Conservation (phyloP, 2,797 vertebrate species). For the Lepilemur septentrionalis region DNA sequence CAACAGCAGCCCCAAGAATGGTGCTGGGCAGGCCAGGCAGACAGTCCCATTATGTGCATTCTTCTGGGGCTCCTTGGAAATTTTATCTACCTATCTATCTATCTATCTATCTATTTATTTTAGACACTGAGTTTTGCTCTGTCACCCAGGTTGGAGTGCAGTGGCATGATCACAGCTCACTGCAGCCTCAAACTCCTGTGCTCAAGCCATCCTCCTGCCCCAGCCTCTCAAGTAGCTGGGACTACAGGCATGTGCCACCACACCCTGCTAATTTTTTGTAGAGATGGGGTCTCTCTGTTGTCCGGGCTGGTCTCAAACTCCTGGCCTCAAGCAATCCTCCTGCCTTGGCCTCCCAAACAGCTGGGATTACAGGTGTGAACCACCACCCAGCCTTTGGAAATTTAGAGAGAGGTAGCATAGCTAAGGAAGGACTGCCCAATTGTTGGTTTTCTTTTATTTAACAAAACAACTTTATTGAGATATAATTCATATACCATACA, state of each 20-base stretch:
- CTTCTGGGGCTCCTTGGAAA: not conserved
- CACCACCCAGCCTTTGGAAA: not conserved
- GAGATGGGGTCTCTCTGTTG: not conserved
- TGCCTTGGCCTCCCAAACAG: not conserved
- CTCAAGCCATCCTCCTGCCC: not conserved
- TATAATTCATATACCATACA: not conserved
- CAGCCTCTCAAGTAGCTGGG: not conserved
- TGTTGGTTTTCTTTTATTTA: not conserved
- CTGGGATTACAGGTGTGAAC: not conserved
- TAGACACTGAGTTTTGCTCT: not conserved
- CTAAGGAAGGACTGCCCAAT: not conserved
- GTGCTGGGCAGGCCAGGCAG: not conserved
- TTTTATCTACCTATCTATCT: not conserved
- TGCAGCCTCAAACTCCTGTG: not conserved
- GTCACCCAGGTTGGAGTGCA: not conserved
- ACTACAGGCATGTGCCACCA: not conserved
- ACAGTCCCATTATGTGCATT: accelerated
- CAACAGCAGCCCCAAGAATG: not conserved
- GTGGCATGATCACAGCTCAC: not conserved
- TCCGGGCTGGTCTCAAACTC: not conserved
- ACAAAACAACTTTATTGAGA: not conserved
- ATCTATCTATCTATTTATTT: not conserved
- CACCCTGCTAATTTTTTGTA: not conserved
- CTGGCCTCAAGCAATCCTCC: not conserved
- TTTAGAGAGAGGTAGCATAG: not conserved